These are phyloP conservation scores for Triplophysa dalaica DNA, from an alignment of 2,113 vertebrate species.

Conservation along the genomic window DNA sequence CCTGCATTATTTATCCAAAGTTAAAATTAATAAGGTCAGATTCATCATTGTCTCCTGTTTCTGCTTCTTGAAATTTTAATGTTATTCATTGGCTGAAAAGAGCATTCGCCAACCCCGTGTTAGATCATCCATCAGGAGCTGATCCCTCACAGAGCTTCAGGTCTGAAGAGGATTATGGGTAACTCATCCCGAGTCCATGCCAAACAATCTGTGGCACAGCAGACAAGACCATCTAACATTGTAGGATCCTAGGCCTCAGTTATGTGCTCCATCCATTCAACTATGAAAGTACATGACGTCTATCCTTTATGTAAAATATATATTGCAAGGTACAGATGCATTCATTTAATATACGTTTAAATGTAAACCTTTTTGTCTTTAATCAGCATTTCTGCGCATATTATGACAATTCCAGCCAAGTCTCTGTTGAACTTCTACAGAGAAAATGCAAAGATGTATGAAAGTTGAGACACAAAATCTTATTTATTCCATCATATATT, in stretches of 20 bases:
- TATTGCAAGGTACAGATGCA: neutral
- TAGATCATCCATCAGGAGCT: conserved; percentile 29
- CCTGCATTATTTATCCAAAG: conserved; percentile 58
- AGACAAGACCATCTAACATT: neutral
- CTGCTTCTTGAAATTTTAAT: conserved; percentile 59
- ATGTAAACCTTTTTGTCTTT: no score
- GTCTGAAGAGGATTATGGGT: conserved; percentile 34
- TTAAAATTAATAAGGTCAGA: conserved; percentile 62
- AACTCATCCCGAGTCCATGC: conserved; percentile 36
- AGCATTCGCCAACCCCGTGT: conserved; percentile 23
- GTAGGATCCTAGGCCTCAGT: neutral
- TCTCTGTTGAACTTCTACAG: no score
- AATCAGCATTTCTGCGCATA: no score
- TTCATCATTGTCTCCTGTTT: conserved; percentile 57
- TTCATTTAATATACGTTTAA: no score
- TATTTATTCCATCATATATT: no score
- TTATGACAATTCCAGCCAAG: no score
- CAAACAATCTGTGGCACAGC: conserved; percentile 23
- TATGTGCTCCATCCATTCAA: neutral
- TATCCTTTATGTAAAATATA: neutral
- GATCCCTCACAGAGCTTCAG: conserved; percentile 35
- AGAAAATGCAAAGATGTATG: no score
- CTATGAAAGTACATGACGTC: neutral
- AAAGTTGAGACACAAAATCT: no score
- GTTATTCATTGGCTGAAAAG: conserved; percentile 45